A percentile compares a stretch with the other conserved stretches of the same genome.
Evolutionary conservation across 1,140 invertebrate genomes (phyloP).

Genomic region (Medauroidea extradentata): DNA sequence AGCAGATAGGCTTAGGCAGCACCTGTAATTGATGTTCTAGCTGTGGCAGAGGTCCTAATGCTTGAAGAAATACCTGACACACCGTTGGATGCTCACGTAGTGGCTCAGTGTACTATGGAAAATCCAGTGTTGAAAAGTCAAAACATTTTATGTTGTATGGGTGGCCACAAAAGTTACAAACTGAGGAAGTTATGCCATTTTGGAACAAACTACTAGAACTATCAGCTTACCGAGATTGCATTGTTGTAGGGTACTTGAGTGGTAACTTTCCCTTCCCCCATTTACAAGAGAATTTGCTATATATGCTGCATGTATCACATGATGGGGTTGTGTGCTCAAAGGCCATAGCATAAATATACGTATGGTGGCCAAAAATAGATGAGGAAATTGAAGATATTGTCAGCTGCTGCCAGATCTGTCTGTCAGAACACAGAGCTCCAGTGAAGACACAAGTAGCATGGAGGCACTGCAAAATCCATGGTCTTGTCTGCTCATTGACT

Average conservation of each 20-base stretch:
- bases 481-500: conserved; percentile 48
- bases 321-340: conserved; percentile 38
- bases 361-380: conserved; percentile 46
- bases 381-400: conserved; percentile 35
- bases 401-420: conserved; percentile 11
- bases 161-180: conserved; percentile 3
- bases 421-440: conserved; percentile 14
- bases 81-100: conserved; percentile 5
- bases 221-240: background rate
- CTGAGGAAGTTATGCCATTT: background rate
- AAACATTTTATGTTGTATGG: background rate
- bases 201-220: background rate
- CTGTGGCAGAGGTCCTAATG: conserved; percentile 4
- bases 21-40: background rate
- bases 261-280: background rate
- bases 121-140: conserved; percentile 1
- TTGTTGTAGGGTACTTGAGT: background rate
- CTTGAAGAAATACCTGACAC: conserved; percentile 2
- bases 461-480: conserved; percentile 39
- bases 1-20: background rate
- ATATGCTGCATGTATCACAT: background rate
- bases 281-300: background rate
- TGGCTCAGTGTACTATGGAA: background rate
- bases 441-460: conserved; percentile 30
- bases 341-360: conserved; percentile 38